Evolutionary conservation across 2,888 invertebrate species (phyloP), one percentile per base, ranked within the genome.

Genomic region (Conistra vaccinii): DNA sequence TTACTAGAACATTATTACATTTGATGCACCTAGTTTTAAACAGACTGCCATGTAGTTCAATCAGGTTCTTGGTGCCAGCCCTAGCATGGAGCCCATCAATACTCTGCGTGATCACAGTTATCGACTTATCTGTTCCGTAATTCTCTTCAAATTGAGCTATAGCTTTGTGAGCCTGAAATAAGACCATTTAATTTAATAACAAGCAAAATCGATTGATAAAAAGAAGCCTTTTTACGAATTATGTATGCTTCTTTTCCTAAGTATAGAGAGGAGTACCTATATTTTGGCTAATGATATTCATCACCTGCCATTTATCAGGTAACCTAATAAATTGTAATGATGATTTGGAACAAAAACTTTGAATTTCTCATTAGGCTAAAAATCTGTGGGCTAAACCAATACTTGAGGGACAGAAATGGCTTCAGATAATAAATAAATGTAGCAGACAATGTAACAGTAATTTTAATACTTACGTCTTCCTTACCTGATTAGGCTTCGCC

Each of bases 41-140:
- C 29, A 98, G 92, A 67, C 97, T 98, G 1, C 99, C 99, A 93
- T 99, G 99, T 4, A 99, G 95, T 93, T 99, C 99, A 5, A 98
- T 97, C 0, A 98, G 96, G 74, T 97, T 97, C 75, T 95, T 95
- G 77, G 98, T 97, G 1, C 98, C 98, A 6, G 99, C 99, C 94
- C 98, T 98, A 20, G 94, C 93, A 93, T 99, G 99, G 65, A 99
- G 94, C 68, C 97, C 97, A 92, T 99, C 99, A 0, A 99, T 99
- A 96, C 99, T 99, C 93, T 99, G 99, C 0, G 99, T 99, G 12
- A 99, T 97, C 9, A 99, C 94, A 86, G 97, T 96, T 23, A 96
- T 92, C 3, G 73, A 85, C 84, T 96, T 96, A 2, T 96, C 96
- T 82, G 96, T 94, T 45, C 82, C 82, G 3, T 97, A 90, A 74